These are phyloP conservation scores for Sebastes hubbsi DNA, from an alignment of 2,797 vertebrate species.

Conservation along the genomic window DNA sequence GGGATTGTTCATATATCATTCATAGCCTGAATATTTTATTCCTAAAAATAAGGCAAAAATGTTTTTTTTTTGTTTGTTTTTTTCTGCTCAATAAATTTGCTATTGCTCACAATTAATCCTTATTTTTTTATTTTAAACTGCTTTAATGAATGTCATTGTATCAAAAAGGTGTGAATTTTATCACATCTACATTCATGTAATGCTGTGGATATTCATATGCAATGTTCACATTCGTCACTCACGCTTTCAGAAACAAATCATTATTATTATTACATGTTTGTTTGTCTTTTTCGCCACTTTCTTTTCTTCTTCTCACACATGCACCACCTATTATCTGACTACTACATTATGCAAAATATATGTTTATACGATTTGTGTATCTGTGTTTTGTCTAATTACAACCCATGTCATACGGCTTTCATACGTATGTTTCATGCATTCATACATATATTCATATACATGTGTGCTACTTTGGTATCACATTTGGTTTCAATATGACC, in stretches of 20 bases:
- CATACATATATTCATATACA: not conserved
- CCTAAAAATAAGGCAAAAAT: no score
- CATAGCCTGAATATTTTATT: no score
- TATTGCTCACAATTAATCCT: not conserved
- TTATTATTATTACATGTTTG: not conserved
- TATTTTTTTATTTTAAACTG: not conserved
- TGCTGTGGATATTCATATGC: not conserved
- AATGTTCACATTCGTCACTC: not conserved
- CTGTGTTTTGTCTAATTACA: not conserved
- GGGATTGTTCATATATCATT: no score
- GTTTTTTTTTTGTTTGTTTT: not conserved
- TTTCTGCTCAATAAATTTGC: constrained; percentile 20
- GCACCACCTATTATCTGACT: not conserved
- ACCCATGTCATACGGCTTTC: not conserved
- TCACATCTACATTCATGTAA: not conserved
- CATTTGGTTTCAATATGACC: not conserved
- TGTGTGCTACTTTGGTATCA: not conserved
- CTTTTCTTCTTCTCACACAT: not conserved
- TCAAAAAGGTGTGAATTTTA: not conserved
- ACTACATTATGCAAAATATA: constrained; percentile 23
- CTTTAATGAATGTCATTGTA: not conserved
- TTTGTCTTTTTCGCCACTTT: not conserved
- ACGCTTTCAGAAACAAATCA: not conserved
- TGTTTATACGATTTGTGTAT: constrained; percentile 6
- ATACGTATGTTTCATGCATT: not conserved